A percentile compares a stretch with the other conserved stretches of the same genome.
Conservation (phyloP, 1,140 invertebrate species). For the Diorhabda carinulata region DNA sequence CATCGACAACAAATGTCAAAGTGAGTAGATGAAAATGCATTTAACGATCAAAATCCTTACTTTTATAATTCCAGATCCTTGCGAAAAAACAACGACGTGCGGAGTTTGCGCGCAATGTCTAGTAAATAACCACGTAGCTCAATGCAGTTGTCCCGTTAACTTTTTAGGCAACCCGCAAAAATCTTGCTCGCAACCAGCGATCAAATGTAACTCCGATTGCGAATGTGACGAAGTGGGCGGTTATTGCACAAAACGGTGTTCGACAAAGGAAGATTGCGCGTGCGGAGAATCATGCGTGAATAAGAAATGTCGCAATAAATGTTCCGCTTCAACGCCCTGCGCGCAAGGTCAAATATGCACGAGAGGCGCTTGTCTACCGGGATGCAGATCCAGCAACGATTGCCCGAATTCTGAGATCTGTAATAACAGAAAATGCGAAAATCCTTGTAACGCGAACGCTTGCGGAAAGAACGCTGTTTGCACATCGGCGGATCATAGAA, state of each 20-base stretch:
- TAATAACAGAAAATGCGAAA: slow-evolving; percentile 67
- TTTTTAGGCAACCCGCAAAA: slow-evolving; percentile 77
- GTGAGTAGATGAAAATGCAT: slow-evolving; percentile 47
- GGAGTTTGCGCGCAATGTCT: slow-evolving; percentile 79
- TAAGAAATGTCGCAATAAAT: slow-evolving; percentile 61
- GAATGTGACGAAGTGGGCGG: slow-evolving; percentile 75
- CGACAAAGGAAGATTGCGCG: slow-evolving; percentile 63
- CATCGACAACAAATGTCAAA: slow-evolving; percentile 75
- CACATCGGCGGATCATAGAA: slow-evolving; percentile 68
- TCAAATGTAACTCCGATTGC: slow-evolving; percentile 64
- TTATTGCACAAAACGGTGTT: slow-evolving; percentile 70
- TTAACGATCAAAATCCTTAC: slow-evolving; percentile 25
- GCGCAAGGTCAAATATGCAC: slow-evolving; percentile 57
- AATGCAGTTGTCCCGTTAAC: slow-evolving; percentile 77
- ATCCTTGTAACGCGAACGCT: slow-evolving; percentile 66
- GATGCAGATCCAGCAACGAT: slow-evolving; percentile 75
- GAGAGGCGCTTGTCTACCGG: slow-evolving; percentile 61
- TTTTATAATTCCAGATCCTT: slow-evolving; percentile 61
- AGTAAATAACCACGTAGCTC: slow-evolving; percentile 76
- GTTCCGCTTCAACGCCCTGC: slow-evolving; percentile 50
- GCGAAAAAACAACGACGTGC: slow-evolving; percentile 60
- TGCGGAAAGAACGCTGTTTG: slow-evolving; percentile 75
- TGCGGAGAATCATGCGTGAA: slow-evolving; percentile 68
- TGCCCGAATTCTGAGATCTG: slow-evolving; percentile 75
- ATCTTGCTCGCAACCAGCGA: slow-evolving; percentile 63